Evolutionary conservation across 2,888 invertebrate genomes (phyloP).

Genomic region (Malthinus seriepunctatus): DNA sequence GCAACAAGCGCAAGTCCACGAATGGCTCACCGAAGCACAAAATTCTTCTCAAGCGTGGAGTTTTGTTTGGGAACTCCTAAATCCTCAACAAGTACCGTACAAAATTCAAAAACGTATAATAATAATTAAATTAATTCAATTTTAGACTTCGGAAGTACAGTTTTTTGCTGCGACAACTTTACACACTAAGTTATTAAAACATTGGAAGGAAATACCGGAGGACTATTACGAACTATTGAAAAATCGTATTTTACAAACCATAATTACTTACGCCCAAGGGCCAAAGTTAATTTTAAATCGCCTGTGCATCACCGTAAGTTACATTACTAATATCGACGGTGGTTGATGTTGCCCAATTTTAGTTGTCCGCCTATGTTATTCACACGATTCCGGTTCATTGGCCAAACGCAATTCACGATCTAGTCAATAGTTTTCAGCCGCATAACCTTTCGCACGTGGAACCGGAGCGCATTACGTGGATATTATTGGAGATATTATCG

Average conservation of each 20-base stretch:
- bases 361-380: slow-evolving; percentile 85
- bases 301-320: slow-evolving; percentile 82
- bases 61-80: slow-evolving; percentile 88
- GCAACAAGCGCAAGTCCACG: slow-evolving; percentile 78
- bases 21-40: slow-evolving; percentile 86
- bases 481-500: slow-evolving; percentile 80
- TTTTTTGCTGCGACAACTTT: slow-evolving; percentile 92
- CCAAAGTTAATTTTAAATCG: slow-evolving; percentile 86
- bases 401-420: slow-evolving; percentile 73
- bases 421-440: slow-evolving; percentile 61
- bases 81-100: slow-evolving; percentile 74
- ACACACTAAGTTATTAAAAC: slow-evolving; percentile 84
- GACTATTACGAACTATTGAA: slow-evolving; percentile 78
- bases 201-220: slow-evolving; percentile 84
- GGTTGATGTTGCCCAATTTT: slow-evolving; percentile 40
- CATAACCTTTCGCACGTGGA: slow-evolving; percentile 62
- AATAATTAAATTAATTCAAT: slow-evolving; percentile 6
- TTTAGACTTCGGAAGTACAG: slow-evolving; percentile 82
- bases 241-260: slow-evolving; percentile 75
- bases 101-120: neutral
- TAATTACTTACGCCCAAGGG: slow-evolving; percentile 76
- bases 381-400: slow-evolving; percentile 64
- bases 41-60: slow-evolving; percentile 88
- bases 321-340: neutral
- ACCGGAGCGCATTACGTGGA: slow-evolving; percentile 64